These are phyloP conservation scores for Drosophila formosana DNA, from an alignment of 2,888 invertebrate genomes.

Conservation along the genomic window DNA sequence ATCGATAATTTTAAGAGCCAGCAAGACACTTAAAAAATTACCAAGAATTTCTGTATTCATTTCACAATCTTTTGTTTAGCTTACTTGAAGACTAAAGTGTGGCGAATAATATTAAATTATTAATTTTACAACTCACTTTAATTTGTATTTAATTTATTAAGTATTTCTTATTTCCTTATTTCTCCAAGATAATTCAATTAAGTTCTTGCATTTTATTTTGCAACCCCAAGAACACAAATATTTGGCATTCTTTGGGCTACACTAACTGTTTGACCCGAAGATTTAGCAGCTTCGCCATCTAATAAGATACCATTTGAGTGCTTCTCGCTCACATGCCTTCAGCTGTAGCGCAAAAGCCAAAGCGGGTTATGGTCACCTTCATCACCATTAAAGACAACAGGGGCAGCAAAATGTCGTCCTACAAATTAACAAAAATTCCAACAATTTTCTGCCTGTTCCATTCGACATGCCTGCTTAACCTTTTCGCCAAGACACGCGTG, in stretches of 20 bases:
- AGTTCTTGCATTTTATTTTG: neutral
- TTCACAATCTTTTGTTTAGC: neutral
- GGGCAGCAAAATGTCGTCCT: conserved; percentile 77
- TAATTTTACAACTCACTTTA: neutral
- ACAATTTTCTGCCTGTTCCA: conserved; percentile 56
- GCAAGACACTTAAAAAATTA: neutral
- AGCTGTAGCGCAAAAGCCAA: conserved; percentile 17
- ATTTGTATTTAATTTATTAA: neutral
- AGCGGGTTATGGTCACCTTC: conserved; percentile 33
- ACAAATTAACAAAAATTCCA: conserved; percentile 80
- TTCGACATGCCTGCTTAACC: conserved; percentile 58
- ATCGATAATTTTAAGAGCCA: conserved; percentile 17
- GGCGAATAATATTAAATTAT: neutral
- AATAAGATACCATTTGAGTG: conserved; percentile 13
- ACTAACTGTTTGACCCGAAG: neutral
- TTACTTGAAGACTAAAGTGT: neutral
- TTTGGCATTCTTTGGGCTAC: neutral
- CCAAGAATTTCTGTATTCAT: neutral
- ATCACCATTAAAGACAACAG: conserved; percentile 63
- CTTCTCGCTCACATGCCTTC: neutral
- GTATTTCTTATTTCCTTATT: neutral
- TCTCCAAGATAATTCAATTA: conserved; percentile 24
- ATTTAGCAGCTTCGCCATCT: conserved; percentile 11
- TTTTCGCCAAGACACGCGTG: conserved; percentile 8
- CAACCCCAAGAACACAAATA: neutral